phyloP scores from a whole-genome alignment of 2,888 invertebrate species.

The Xestia rhomboidea region DNA sequence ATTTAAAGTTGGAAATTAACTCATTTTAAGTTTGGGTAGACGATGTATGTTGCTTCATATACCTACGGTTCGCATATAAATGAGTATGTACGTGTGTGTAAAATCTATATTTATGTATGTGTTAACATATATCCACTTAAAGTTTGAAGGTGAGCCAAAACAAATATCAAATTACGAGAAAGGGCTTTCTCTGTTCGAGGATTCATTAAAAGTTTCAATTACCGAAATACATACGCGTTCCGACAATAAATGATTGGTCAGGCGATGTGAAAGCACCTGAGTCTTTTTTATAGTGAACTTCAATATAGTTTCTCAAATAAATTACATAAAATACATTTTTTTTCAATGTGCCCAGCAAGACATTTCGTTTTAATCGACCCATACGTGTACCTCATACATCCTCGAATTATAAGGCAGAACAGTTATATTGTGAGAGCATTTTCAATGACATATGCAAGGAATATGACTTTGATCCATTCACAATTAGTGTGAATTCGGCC shows the following conservation, averaged over 20 bases:
- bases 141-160: slow-evolving; percentile 61
- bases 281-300: slow-evolving; percentile 4
- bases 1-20: slow-evolving; percentile 22
- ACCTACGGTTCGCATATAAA: neutral
- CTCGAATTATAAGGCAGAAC: too few relatives aligned
- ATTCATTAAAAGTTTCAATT: slow-evolving; percentile 68
- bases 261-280: slow-evolving; percentile 22
- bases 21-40: neutral
- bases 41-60: neutral
- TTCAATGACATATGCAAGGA: too few relatives aligned
- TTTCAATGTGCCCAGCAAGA: too few relatives aligned
- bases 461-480: too few relatives aligned
- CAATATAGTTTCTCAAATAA: neutral
- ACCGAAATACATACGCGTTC: slow-evolving; percentile 45
- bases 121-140: slow-evolving; percentile 49
- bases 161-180: slow-evolving; percentile 66
- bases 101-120: slow-evolving; percentile 16
- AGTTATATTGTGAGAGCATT: too few relatives aligned
- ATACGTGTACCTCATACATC: too few relatives aligned
- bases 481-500: too few relatives aligned
- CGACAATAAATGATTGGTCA: slow-evolving; percentile 25
- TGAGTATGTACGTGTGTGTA: neutral
- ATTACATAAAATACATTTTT: too few relatives aligned
- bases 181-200: slow-evolving; percentile 47
- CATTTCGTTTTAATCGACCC: too few relatives aligned